Evolutionary conservation across 2,888 invertebrate genomes (phyloP), one percentile per base, ranked within the genome.

Genomic region (Diarsia rubi): DNA sequence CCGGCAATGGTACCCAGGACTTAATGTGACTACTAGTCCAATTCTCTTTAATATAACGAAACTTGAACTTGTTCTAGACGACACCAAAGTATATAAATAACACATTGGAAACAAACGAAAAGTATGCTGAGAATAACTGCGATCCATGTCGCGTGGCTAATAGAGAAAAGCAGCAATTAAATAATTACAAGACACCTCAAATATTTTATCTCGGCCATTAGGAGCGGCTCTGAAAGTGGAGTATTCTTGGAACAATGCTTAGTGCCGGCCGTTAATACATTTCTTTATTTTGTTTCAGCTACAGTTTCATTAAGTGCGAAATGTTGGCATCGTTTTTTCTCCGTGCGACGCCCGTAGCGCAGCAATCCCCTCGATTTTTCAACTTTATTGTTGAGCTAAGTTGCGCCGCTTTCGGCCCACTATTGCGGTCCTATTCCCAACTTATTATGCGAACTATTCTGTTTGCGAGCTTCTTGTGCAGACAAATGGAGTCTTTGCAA

Each of bases 281-380:
- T 94, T 93, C 92, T 95, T 94, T 95, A 95, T 95, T 95, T 94
- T 94, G 92, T 95, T 95, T 93, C 93, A 88, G 93, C 92, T 91
- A 95, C 95, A 94, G 95, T 95, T 96, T 96, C 95, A 96, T 96
- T 96, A 96, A 94, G 95, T 96, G 95, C 95, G 94, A 95, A 94
- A 94, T 94, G 95, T 93, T 90, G 89, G 93, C 91, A 92, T 93
- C 93, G 93, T 94, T 95, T 95, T 94, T 94, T 93, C 91, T 91
- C 90, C 90, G 92, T 93, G 92, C 85, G 87, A 78, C 92, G 93
- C 93, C 92, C 92, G 93, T 90, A 91, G 92, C 92, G 89, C 90
- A 86, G 89, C 93, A 94, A 94, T 93, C 94, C 94, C 90, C 90
- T 88, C 95, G 93, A 95, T 95, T 95, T 95, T 95, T 95, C 94